phyloP scores from a whole-genome alignment of 1,140 invertebrate species.

The Eubasilissa regina region DNA sequence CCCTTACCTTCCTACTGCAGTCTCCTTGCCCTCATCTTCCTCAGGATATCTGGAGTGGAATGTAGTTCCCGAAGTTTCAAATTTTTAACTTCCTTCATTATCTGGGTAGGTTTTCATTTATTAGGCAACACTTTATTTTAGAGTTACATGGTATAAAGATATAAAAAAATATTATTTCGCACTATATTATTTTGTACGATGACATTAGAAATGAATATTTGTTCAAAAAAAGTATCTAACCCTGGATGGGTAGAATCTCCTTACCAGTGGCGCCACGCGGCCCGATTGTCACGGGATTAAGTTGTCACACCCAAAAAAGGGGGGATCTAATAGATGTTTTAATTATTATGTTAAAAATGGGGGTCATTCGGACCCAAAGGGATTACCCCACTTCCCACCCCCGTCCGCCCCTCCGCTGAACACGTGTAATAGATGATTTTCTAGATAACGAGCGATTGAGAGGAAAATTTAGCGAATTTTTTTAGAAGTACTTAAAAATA shows the following conservation, averaged over 20 bases:
- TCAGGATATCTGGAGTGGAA: no score
- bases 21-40: no score
- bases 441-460: constrained; percentile 34
- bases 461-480: constrained; percentile 3
- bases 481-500: not conserved
- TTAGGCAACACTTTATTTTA: no score
- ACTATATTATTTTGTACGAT: no score
- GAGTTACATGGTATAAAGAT: no score
- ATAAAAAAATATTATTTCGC: no score
- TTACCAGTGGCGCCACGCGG: constrained; percentile 46
- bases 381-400: not conserved
- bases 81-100: no score
- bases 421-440: constrained; percentile 41
- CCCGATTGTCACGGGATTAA: constrained; percentile 58
- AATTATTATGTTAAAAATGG: constrained; percentile 54
- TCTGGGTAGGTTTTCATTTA: no score
- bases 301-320: constrained; percentile 56
- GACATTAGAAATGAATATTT: no score
- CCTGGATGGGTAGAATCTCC: not conserved
- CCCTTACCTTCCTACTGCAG: no score
- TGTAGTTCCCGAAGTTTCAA: no score
- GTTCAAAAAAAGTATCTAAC: not conserved
- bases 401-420: not conserved
- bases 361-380: constrained; percentile 25
- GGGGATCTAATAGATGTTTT: constrained; percentile 50